Conservation (phyloP, 92 coral and sea anemone genomes). For the Paragorgia papillata region DNA sequence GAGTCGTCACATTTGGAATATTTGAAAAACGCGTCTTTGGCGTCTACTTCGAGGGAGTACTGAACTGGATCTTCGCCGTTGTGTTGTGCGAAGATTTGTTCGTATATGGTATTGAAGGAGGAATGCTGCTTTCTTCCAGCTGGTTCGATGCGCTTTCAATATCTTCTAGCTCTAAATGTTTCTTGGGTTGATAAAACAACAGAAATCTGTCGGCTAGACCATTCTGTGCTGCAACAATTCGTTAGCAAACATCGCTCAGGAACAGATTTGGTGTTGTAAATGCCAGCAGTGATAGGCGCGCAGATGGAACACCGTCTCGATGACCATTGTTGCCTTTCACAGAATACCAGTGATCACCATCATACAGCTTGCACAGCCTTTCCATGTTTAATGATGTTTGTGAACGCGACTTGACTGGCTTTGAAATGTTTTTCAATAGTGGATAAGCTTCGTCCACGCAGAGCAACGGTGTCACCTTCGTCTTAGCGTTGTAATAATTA, state of each 20-base stretch:
- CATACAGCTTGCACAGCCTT: neutral
- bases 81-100: conserved; percentile 42
- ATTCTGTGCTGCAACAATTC: conserved; percentile 40
- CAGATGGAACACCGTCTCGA: conserved; percentile 54
- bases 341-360: conserved; percentile 53
- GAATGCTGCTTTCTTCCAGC: conserved; percentile 9
- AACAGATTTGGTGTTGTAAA: conserved; percentile 60
- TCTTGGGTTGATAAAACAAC: conserved; percentile 45
- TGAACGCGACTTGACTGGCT: neutral
- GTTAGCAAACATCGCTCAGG: conserved; percentile 46
- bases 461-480: neutral
- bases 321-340: conserved; percentile 64
- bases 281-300: conserved; percentile 15
- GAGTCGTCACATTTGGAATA: conserved; percentile 22
- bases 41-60: neutral
- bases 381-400: neutral
- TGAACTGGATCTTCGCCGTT: neutral
- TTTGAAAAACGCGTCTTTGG: neutral
- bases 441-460: conserved; percentile 6
- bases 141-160: conserved; percentile 11
- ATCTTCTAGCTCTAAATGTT: conserved; percentile 37
- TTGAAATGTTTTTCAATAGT: neutral
- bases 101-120: conserved; percentile 39
- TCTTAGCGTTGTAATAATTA: neutral
- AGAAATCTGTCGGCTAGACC: conserved; percentile 35